Percentiles rank a stretch among this genome's conserved stretches.
These are phyloP conservation scores for Gavia stellata DNA, from an alignment of 2,113 vertebrate genomes.

Conservation along the genomic window DNA sequence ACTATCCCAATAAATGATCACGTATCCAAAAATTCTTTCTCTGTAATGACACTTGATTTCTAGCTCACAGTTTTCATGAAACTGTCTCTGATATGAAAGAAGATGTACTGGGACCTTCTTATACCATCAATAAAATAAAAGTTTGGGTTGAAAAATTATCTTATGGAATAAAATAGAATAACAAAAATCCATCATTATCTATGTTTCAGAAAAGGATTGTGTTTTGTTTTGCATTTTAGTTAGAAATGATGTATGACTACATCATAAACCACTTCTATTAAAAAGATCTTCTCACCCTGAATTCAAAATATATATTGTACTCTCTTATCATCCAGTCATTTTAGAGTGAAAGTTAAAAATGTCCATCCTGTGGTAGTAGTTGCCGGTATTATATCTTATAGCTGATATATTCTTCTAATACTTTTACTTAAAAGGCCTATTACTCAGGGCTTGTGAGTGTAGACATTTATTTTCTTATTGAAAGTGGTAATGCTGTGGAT, in stretches of 20 bases:
- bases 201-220: conserved; percentile 48
- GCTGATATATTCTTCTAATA: conserved; percentile 78
- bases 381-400: conserved; percentile 65
- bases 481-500: conserved; percentile 27
- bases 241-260: conserved; percentile 75
- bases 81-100: conserved; percentile 53
- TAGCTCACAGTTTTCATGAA: background rate
- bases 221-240: conserved; percentile 76
- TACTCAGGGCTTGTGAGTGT: conserved; percentile 49
- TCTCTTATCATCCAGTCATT: conserved; percentile 77
- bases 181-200: conserved; percentile 71
- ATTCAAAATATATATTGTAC: conserved; percentile 76
- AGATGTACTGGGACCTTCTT: conserved; percentile 54
- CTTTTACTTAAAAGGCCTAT: conserved; percentile 73
- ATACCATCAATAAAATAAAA: conserved; percentile 66
- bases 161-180: conserved; percentile 58
- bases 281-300: conserved; percentile 73
- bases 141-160: conserved; percentile 74
- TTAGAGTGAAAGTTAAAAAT: conserved; percentile 78
- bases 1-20: background rate
- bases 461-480: conserved; percentile 68
- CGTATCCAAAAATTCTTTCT: background rate
- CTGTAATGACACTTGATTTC: conserved; percentile 2
- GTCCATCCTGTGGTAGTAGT: conserved; percentile 66
- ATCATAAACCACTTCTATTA: conserved; percentile 78